Evolutionary conservation across 2,797 vertebrate genomes (phyloP), one percentile per base, ranked within the genome.

Genomic region (Ambastaia sidthimunki): DNA sequence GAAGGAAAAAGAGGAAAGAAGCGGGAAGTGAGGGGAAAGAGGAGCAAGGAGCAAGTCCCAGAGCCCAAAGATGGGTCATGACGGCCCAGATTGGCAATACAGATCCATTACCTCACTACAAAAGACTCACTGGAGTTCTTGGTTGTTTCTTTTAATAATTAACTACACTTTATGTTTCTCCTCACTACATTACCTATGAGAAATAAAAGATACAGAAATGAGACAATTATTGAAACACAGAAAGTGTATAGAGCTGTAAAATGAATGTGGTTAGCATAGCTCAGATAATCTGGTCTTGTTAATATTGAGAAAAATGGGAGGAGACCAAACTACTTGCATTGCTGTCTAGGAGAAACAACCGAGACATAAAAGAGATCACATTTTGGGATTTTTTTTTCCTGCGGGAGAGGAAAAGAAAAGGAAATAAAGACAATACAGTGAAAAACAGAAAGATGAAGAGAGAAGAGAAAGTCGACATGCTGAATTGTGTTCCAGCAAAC

Each of bases 401-500:
- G 12, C 23, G 60, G 16, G 19, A 65, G 48, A 12, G 47, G 11
- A 54, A 52, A 80, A 47, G 62, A 67, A 50, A 44, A 80, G 12
- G 21, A 73, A 18, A 73, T 41, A 50, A 66, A 66, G 18, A n/a
- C n/a, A 34, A 63, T 37, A 11, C 31, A 4, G 7, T 18, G 15
- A 37, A 34, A 62, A 9, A 31, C 13, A 34, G 16, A 62, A 19
- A 41, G 60, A 63, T 34, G 60, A 63, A 63, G 63, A 41, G 7
- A 18, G 13, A 12, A 15, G 34, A 65, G 71, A 71, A 79, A 60
- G 74, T 72, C 63, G 72, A 83, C 67, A 75, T 55, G 67, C 57
- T 16, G 59, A 66, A 62, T 54, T 66, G 71, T 59, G 68, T 79
- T 86, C 67, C 50, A 73, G 72, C 80, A 82, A 82, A 80, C 59